These are phyloP conservation scores for Magallana gigas DNA, from an alignment of 1,140 invertebrate species.

Conservation along the genomic window DNA sequence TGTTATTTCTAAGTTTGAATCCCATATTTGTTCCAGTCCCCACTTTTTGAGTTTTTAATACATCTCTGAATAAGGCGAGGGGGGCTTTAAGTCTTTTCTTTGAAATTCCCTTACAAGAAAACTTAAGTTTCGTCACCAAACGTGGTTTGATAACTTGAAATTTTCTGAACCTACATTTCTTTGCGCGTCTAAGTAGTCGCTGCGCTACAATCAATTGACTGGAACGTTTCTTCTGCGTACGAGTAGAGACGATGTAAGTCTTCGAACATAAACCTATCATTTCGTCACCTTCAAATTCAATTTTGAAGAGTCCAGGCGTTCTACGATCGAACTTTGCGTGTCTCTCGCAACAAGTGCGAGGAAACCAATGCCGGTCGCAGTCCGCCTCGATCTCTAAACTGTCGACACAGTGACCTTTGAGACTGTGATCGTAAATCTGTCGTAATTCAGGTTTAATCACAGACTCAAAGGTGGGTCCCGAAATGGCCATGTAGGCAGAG, in stretches of 20 bases:
- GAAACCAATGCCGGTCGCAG: conserved; percentile 33
- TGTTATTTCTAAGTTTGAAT: too few species aligned
- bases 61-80: too few species aligned
- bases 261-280: conserved; percentile 32
- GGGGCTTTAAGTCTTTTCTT: too few species aligned
- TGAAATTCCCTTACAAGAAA: too few species aligned
- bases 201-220: background rate
- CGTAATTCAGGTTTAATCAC: conserved; percentile 33
- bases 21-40: too few species aligned
- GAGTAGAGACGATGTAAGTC: conserved; percentile 29
- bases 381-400: background rate
- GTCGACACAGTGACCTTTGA: conserved; percentile 45
- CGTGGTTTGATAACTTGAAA: too few species aligned
- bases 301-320: conserved; percentile 42
- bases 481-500: conserved; percentile 44
- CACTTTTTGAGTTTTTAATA: too few species aligned
- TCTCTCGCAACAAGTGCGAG: conserved; percentile 37
- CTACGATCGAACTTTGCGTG: conserved; percentile 37
- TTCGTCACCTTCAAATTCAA: conserved; percentile 26
- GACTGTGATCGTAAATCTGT: conserved; percentile 58
- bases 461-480: conserved; percentile 41
- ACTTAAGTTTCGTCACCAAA: too few species aligned
- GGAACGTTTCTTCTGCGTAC: background rate
- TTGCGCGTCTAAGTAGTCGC: background rate
- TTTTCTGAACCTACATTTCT: too few species aligned